Evolutionary conservation across 2,888 invertebrate genomes (phyloP).

Genomic region (Lamproptera curius): DNA sequence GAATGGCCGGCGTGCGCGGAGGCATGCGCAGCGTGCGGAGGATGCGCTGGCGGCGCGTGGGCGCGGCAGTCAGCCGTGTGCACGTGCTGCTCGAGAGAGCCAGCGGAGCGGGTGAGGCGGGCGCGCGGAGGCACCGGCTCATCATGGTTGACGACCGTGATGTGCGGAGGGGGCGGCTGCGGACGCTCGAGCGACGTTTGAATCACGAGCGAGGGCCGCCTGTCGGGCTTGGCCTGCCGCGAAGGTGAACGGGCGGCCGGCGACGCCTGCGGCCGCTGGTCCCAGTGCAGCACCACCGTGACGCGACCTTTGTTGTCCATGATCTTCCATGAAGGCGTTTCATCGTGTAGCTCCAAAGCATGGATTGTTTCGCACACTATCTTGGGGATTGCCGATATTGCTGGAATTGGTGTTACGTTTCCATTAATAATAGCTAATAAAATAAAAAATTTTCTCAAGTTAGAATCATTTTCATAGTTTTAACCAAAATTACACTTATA

Average conservation of each 20-base stretch:
- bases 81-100: constrained; percentile 80
- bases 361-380: constrained; percentile 98
- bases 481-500: too few relatives aligned
- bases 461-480: too few relatives aligned
- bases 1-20: constrained; percentile 84
- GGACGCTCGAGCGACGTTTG: constrained; percentile 86
- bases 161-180: constrained; percentile 87
- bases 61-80: constrained; percentile 87
- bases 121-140: constrained; percentile 86
- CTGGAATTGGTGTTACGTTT: constrained; percentile 71
- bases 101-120: constrained; percentile 84
- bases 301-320: constrained; percentile 99
- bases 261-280: constrained; percentile 88
- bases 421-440: constrained; percentile 18
- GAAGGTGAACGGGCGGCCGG: constrained; percentile 76
- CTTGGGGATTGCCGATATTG: constrained; percentile 96
- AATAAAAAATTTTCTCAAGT: too few relatives aligned
- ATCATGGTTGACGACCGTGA: constrained; percentile 96
- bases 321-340: constrained; percentile 98
- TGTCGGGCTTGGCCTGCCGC: constrained; percentile 73
- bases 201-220: constrained; percentile 84
- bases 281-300: constrained; percentile 98
- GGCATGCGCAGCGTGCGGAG: constrained; percentile 77
- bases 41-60: constrained; percentile 74
- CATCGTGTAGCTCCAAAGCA: constrained; percentile 96